Base-by-base conservation (phyloP, 2,113 vertebrate genomes). In the Brachirus orientalis region DNA sequence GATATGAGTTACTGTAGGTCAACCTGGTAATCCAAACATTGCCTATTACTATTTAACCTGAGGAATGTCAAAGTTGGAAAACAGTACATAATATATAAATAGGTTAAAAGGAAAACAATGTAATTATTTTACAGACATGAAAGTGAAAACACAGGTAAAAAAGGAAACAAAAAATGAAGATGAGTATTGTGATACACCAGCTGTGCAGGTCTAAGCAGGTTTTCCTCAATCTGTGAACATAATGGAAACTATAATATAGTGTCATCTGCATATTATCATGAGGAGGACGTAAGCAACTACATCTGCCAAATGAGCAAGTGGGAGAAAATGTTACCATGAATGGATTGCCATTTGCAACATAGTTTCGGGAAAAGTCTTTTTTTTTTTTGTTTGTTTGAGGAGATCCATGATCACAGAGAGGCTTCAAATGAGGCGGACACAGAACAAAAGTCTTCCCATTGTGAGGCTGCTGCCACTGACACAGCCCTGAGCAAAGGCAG, bases 201-300 rank as follows among this genome's bases (percentile, higher is more conserved):
- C 85, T 86, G 81, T 69, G 59, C 58, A 59, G 17, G 52, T 72
- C 51, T 46, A 43, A 73, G 70, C 75, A 82, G 78, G 63, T 78
- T 78, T 41, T 10, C 38, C 59, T 76, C 61, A 80, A 78, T 85
- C 72, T 85, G 70, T 72, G 68, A 74, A 20, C 60, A 43, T 75
- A 68, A 67, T 40, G 65, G 45, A 70, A 77, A 77, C 63, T 70
- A 40, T 54, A 71, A 62, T 79, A 46, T 40, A 72, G 74, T 51
- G 38, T 79, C 46, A 72, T 79, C 73, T 78, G 68, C 68, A 75
- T 69, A 53, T 67, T 20, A 55, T 75, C 74, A 82, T 78, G 70
- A 82, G 47, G 51, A 55, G 28, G 48, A 76, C 80, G 8, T 77
- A 75, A 80, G 62, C 64, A 74, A 35, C 43, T 38, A 72, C 82